Conservation (phyloP, 2,888 invertebrate genomes). For the Cyclophora punctaria region DNA sequence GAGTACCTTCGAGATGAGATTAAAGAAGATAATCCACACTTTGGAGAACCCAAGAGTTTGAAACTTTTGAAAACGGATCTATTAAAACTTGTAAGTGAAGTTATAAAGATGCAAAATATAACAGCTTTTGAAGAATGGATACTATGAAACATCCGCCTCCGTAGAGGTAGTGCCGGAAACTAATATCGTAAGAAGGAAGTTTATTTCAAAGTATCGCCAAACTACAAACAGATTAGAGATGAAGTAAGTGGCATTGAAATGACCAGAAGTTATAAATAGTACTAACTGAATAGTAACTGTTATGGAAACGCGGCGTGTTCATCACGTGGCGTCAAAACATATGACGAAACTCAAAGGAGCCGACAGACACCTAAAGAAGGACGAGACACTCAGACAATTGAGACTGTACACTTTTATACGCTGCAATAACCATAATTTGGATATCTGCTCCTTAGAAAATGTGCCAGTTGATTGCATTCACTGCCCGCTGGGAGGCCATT, state of each 20-base stretch:
- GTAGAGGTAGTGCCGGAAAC: no score
- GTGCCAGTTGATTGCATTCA: constrained; percentile 29
- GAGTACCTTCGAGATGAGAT: constrained; percentile 20
- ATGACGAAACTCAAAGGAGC: constrained; percentile 32
- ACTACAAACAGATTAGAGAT: no score
- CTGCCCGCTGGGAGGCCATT: constrained; percentile 29
- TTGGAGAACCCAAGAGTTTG: constrained; percentile 27
- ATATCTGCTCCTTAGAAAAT: constrained; percentile 8
- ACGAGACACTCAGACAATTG: constrained; percentile 46
- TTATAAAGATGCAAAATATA: no score
- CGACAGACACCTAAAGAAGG: constrained; percentile 28
- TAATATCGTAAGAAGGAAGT: no score
- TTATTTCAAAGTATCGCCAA: no score
- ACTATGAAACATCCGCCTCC: no score
- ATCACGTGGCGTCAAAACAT: constrained; percentile 26
- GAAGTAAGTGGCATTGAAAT: constrained; percentile 1
- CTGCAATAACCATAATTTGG: constrained; percentile 23
- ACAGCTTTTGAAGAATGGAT: no score
- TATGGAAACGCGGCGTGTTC: constrained; percentile 24
- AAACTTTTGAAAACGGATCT: no score
- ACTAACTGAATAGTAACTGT: constrained; percentile 15
- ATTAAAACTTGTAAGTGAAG: no score
- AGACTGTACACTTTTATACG: constrained; percentile 49
- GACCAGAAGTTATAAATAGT: constrained; percentile 5
- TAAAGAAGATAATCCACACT: constrained; percentile 36